Conservation (phyloP, 1,140 invertebrate species). For the Plutomurus gul region DNA sequence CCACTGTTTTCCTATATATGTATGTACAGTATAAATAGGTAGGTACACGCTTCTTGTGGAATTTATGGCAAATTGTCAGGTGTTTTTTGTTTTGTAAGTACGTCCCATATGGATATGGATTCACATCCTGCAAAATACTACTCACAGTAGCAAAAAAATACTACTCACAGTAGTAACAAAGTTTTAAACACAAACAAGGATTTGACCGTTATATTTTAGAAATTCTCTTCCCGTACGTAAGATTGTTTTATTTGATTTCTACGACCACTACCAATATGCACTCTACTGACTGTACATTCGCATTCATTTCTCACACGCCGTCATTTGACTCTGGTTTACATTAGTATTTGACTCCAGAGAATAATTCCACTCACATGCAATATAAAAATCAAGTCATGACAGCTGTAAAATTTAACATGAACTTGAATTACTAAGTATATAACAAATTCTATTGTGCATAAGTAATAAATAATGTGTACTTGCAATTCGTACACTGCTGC, state of each 20-base stretch:
- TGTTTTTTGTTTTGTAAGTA: not conserved
- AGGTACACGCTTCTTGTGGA: not conserved
- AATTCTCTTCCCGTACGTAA: not conserved
- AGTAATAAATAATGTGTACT: not conserved
- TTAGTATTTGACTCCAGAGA: not conserved
- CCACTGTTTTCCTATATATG: not conserved
- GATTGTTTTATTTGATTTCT: not conserved
- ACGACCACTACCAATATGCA: too few relatives aligned
- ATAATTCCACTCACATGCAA: not conserved
- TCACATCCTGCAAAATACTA: not conserved
- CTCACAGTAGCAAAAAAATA: not conserved
- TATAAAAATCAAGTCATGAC: slow-evolving; percentile 17
- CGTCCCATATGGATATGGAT: not conserved
- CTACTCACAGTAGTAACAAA: not conserved
- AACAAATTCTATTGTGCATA: not conserved
- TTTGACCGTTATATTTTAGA: not conserved
- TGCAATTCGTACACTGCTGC: not conserved
- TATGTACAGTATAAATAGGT: not conserved
- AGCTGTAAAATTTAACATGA: slow-evolving; percentile 16
- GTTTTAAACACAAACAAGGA: slow-evolving; percentile 7
- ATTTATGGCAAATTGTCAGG: slow-evolving; percentile 1
- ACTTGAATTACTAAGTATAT: not conserved
- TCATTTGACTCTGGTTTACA: not conserved
- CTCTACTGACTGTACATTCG: not conserved
- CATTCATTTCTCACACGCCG: not conserved